Base-by-base conservation (phyloP, 2,113 vertebrate genomes). In the Struthio camelus region DNA sequence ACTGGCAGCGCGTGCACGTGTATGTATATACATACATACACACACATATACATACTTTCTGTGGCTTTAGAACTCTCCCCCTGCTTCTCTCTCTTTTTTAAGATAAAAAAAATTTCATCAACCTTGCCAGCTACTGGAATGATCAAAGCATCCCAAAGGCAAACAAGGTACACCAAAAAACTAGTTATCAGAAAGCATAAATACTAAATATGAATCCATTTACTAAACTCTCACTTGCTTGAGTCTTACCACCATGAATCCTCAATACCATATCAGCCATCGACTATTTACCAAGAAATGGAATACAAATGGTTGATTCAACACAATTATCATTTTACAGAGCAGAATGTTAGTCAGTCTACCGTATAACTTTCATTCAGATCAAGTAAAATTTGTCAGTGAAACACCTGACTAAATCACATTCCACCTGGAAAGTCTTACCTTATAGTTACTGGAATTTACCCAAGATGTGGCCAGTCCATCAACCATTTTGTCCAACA, bases 381-480 rank as follows among this genome's bases (percentile, higher is more conserved):
- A 79, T 86, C 56, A 85, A 89, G 34, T 4, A 76, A 40, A 44
- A 77, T 48, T 72, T 62, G 42, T 50, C 54, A 86, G 3, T 7
- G 0, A 78, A 91, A 85, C 32, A 44, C 34, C 61, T 46, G 77
- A 76, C 24, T 18, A 94, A 94, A 87, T 25, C 58, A 38, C 51
- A 81, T 77, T 65, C 72, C 69, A 69, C 23, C 51, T 51, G 70
- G 82, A 34, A 85, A 79, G 38, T 51, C 97, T 98, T 98, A 99
- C 99, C 99, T 99, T 99, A 48, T 99, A 99, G 98, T 99, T 99
- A 98, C 99, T 99, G 93, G 98, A 99, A 98, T 99, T 99, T 86
- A 99, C 99, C 99, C 99, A 99, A 85, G 99, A 99, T 90, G 98
- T 99, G 95, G 99, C 99, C 30, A 99, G 98, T 92, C 99, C 99